A percentile compares a stretch with the other conserved stretches of the same genome.
Conservation (phyloP, 2,888 invertebrate species). For the Caenorhabditis sp. region DNA sequence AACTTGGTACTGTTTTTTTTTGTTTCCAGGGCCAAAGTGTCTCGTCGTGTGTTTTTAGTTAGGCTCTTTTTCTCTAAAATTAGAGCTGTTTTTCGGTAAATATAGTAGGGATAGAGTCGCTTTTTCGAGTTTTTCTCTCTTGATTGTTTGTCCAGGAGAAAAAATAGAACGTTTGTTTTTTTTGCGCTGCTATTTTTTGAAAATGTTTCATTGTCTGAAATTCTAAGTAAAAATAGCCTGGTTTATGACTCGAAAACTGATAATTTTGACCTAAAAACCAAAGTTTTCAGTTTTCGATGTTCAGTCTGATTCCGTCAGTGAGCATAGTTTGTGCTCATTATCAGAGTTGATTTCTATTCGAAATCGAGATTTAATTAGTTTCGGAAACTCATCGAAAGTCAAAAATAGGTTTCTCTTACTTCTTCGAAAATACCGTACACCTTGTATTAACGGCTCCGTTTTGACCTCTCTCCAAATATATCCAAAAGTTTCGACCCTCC, state of each 20-base stretch:
- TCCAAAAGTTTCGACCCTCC: too few relatives aligned
- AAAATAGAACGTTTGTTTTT: conserved; percentile 54
- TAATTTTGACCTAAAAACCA: too few relatives aligned
- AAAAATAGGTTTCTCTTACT: too few relatives aligned
- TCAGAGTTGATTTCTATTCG: neutral
- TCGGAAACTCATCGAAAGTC: neutral
- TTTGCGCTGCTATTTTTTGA: conserved; percentile 9
- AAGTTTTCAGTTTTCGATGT: too few relatives aligned
- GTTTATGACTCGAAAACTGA: too few relatives aligned
- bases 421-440: too few relatives aligned
- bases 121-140: conserved; percentile 16
- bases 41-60: conserved; percentile 39
- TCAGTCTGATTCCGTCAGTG: neutral
- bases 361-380: neutral
- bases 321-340: conserved; percentile 4
- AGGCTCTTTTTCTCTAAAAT: conserved; percentile 55
- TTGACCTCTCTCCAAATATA: too few relatives aligned
- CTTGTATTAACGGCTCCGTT: too few relatives aligned
- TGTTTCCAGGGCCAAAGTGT: conserved; percentile 54
- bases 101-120: conserved; percentile 34
- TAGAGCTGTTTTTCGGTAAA: conserved; percentile 63
- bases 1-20: conserved; percentile 49
- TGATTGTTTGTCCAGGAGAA: conserved; percentile 6
- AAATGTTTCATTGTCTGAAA: conserved; percentile 56
- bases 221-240: conserved; percentile 29